A percentile compares a stretch with the other conserved stretches of the same genome.
phyloP scores from a whole-genome alignment of 1,140 invertebrate species.

The Helicorthomorpha holstii region DNA sequence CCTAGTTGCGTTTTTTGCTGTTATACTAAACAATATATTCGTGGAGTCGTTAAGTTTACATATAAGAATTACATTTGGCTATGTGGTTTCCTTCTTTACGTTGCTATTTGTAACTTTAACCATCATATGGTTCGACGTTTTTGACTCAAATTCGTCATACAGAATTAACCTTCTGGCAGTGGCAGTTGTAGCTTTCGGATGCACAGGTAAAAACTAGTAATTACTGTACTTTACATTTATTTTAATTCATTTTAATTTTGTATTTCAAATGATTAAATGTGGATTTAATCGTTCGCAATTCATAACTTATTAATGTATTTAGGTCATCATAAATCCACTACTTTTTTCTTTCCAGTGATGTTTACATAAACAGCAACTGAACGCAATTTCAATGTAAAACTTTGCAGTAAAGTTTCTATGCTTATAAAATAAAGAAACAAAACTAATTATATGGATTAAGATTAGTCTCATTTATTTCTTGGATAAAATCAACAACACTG shows the following conservation, averaged over 20 bases:
- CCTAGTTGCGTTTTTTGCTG: conserved; percentile 63
- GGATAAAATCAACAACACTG: no score
- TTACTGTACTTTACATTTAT: not conserved
- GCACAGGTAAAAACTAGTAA: conserved; percentile 49
- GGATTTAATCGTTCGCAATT: no score
- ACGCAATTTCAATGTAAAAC: no score
- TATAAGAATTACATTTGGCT: conserved; percentile 70
- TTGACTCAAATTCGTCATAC: conserved; percentile 49
- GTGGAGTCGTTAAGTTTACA: conserved; percentile 65
- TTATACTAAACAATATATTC: conserved; percentile 66
- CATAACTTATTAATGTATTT: no score
- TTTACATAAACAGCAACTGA: no score
- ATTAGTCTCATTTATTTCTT: no score
- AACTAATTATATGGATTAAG: no score
- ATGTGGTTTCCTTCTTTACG: conserved; percentile 59
- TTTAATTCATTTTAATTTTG: no score
- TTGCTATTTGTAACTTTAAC: conserved; percentile 63
- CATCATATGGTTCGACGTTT: conserved; percentile 67
- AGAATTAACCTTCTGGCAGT: conserved; percentile 65
- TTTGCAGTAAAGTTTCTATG: no score
- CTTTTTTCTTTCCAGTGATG: no score
- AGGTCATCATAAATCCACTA: not conserved
- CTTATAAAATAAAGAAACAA: no score
- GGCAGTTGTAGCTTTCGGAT: conserved; percentile 67
- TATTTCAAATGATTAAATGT: no score